Evolutionary conservation across 23 tunicate genomes (phyloP), one percentile per base, ranked within the genome.

Genomic region (Corella eumyota): DNA sequence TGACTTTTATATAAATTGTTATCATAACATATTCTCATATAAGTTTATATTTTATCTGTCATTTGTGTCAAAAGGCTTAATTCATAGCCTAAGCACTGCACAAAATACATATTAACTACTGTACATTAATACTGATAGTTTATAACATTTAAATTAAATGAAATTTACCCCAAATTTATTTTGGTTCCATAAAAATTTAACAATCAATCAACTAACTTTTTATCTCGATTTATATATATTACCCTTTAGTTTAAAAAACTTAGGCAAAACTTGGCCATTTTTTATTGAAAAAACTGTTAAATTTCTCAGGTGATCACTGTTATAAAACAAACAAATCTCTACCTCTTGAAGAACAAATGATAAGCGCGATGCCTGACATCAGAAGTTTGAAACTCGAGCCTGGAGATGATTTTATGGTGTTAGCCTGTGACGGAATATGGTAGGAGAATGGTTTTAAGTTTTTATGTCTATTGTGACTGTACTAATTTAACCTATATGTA

Each of bases 381-480:
- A 68, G 56, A 56, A 75, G 67, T 34, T 67, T 88, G 19, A 36
- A 26, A 1, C 50, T 88, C 4, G 25, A 79, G 38, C 76, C 71
- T 6, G 80, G 62, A 6, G 96, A 88, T 73, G 80, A 79, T 33
- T 88, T 88, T 36, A 63, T 88, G 74, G 81, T 88, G 29, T 55
- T 88, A 11, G 96, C 96, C 3, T 88, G 96, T 67, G 96, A 88
- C 34, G 96, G 96, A 29, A 79, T 88, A 21, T 88, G 96, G 96
- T 81, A 49, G 34, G 81, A 52, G 37, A 31, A 0, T 33, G 13
- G 5, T 63, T 40, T 20, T 13, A 9, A 9, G 59, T n/a, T 13
- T 13, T 44, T 44, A 44, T 13, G 13, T 13, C 13, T 44, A 13
- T 17, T 13, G 13, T 44, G 49, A 44, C 17, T 44, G 49, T 44